Evolutionary conservation across 1,140 invertebrate genomes (phyloP), one percentile per base, ranked within the genome.

Genomic region (Lepidurus couesii): DNA sequence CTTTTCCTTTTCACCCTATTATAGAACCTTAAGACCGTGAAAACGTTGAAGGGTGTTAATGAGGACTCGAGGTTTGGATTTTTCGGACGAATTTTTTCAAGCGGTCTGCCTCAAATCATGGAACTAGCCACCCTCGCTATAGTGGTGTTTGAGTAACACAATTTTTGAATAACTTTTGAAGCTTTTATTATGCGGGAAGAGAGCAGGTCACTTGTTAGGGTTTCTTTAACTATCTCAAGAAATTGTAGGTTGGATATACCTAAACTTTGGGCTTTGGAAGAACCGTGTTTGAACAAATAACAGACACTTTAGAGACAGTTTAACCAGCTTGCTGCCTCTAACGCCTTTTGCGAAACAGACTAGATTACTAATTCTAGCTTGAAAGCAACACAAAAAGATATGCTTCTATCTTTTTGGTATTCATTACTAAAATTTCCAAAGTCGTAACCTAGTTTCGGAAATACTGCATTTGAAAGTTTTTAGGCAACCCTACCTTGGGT

Each of bases 1-100:
- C 21, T 65, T 65, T 21, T 16, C 10, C 21, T 13, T 65, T 65
- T 65, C 21, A 65, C 53, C 53, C 53, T 65, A 65, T 65, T 65
- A 34, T 34, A 34, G 7, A 65, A 65, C 53, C 9, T 47, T 65
- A 65, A 65, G 53, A 65, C 53, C 53, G 53, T 65, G 53, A 65
- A 65, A 65, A 65, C 21, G 53, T 65, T 65, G 53, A 65, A 65
- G 53, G n/a, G 53, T 65, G 53, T 65, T 65, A 65, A 65, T 65
- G 53, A 65, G 53, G 53, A 65, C 16, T 65, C 53, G 21, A 65
- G 16, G 6, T 16, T 13, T n/a, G 53, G 13, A 65, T 21, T 65
- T n/a, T 65, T 5, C 53, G 16, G 6, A 9, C 16, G 21, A 65
- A 65, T 65, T 21, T 65, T 65, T 34, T 34, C 34, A 21, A 65